phyloP scores from a whole-genome alignment of 2,888 invertebrate species.

The Melanotus villosus region DNA sequence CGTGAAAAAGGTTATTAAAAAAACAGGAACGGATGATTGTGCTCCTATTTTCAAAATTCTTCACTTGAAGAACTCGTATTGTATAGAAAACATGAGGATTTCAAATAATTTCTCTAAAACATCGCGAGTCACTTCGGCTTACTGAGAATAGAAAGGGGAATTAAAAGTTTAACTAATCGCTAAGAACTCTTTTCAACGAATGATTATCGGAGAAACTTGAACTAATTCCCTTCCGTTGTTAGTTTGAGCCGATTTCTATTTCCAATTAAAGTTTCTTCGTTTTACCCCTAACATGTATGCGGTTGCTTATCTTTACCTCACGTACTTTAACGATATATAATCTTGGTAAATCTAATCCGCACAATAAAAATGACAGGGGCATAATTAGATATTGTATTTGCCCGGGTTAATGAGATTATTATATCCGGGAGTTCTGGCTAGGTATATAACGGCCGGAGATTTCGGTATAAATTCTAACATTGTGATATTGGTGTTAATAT shows the following conservation, averaged over 20 bases:
- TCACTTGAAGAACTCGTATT: too few relatives aligned
- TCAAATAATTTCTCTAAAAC: constrained; percentile 13
- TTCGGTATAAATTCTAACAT: constrained; percentile 40
- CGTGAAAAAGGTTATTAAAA: too few relatives aligned
- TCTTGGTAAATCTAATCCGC: neutral
- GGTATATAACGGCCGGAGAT: constrained; percentile 13
- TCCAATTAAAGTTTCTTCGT: constrained; percentile 14
- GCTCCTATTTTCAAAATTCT: too few relatives aligned
- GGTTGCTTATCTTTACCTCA: neutral
- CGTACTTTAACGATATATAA: constrained; percentile 3
- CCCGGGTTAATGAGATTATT: constrained; percentile 30
- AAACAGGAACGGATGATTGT: too few relatives aligned
- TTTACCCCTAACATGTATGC: neutral
- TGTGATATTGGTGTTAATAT: constrained; percentile 54
- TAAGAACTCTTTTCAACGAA: constrained; percentile 20
- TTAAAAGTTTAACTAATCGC: constrained; percentile 33
- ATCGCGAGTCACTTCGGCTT: constrained; percentile 25
- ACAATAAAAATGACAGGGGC: constrained; percentile 12
- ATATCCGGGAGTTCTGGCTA: neutral
- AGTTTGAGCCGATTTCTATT: neutral
- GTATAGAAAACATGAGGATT: constrained; percentile 8
- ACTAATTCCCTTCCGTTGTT: constrained; percentile 11
- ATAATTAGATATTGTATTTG: constrained; percentile 26
- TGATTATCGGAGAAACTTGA: constrained; percentile 9
- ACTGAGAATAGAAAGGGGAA: constrained; percentile 35